Base-by-base conservation (phyloP, 2,797 vertebrate genomes). In the Pristis pectinata region DNA sequence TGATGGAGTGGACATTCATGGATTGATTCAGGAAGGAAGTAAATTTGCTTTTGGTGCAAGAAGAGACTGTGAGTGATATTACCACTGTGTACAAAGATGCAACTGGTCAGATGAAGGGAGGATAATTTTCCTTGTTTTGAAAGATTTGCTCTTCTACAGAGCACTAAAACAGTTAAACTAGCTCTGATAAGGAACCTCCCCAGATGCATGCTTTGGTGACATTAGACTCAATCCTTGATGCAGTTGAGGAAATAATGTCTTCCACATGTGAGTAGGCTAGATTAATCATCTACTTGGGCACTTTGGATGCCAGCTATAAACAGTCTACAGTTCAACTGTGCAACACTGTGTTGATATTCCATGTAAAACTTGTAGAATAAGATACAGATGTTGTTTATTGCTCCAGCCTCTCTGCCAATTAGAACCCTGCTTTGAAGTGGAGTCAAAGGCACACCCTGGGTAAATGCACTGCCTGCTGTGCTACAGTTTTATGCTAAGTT, bases 381-480 rank as follows among this genome's bases (percentile, higher is more conserved):
- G 92, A 74, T n/a, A 72, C 67, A 93, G 92, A 93, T 93, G 92
- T 93, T 93, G 92, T 93, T 93, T 74, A 93, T 67, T 93, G 41
- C 92, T 74, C n/a, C 67, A 72, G 67, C 67, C 67, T 93, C 91
- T 74, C 41, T 93, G 92, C 92, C 92, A 93, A 74, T 74, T 53
- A 74, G 70, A 41, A 9, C 67, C 92, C 44, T 53, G 44, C 92
- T 93, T 74, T 93, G 67, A 93, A 93, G 92, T 30, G 64, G 74
- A 93, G 30, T 74, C 67, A 93, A 74, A 34, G 37, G 67, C 64
- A 53, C 64, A 53, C 92, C 13, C 67, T 34, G 34, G 30, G 67
- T 93, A 53, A 91, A 67, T 13, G n/a, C 34, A 24, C 87, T 37
- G 41, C n/a, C 34, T 37, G 41, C 87, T 37, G 37, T 3, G n/a